Base-by-base conservation (phyloP, 1,140 invertebrate genomes). In the Platyscapa corneri region DNA sequence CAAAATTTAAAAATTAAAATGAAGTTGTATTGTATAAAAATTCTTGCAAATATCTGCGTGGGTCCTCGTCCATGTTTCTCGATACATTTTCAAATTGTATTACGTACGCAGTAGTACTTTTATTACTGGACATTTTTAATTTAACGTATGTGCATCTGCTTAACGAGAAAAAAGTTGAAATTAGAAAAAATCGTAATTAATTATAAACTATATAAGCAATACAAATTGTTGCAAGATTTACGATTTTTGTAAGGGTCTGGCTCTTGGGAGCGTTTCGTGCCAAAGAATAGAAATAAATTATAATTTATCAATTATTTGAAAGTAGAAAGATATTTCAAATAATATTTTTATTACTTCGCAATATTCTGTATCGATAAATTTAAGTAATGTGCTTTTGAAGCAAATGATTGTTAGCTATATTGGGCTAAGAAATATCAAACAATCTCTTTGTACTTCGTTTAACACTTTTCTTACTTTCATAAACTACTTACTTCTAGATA, bases 71-170 rank as follows among this genome's bases (percentile, higher is more conserved):
- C 64, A 53, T 53, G 30, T 53, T 7, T 14, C 23, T 23, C 16
- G 46, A 82, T 10, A 60, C 12, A 82, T 37, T 53, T 60, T 37
- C 37, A 67, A 81, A 70, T 78, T 65, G 8, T 39, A 16, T n/a
- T 42, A 46, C 32, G 34, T 20, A 56, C 56, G 14, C 20, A 53
- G 20, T 77, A 18, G 37, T 30, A 53, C n/a, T 32, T 56, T 42
- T 2, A 74, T n/a, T 70, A n/a, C 37, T 70, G 14, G 14, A 46
- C 42, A 46, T 46, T 46, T 46, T 46, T 46, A 46, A 12, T 10
- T 46, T 20, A 8, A 46, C 8, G 14, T 27, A 46, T 39, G 27
- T 30, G 18, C 1, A 30, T 49, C 1, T 76, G 12, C 1, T 46
- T 49, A 1, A 16, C n/a, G 30, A 76, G 39, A 49, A 49, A 46